A percentile compares a stretch with the other conserved stretches of the same genome.
Evolutionary conservation across 1,140 invertebrate genomes (phyloP).

Genomic region (Polypedilum pembai): DNA sequence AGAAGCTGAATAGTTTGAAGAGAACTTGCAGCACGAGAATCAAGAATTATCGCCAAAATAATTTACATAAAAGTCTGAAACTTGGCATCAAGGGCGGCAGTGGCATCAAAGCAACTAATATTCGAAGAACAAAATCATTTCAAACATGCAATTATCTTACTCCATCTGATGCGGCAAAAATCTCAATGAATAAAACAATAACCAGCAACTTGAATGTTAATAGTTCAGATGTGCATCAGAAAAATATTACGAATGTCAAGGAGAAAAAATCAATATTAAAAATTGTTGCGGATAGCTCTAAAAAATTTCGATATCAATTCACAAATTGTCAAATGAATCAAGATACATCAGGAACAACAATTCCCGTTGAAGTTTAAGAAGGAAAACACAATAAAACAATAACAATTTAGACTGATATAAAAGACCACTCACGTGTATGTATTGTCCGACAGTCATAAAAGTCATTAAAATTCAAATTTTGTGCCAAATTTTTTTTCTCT

Average conservation of each 20-base stretch:
- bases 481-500: constrained; percentile 21
- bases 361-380: neutral
- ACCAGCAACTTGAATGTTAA: neutral
- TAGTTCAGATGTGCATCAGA: neutral
- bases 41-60: constrained; percentile 32
- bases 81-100: constrained; percentile 39
- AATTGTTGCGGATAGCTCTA: neutral
- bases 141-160: constrained; percentile 39
- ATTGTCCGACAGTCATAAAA: neutral
- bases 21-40: constrained; percentile 30
- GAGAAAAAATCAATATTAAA: constrained; percentile 13
- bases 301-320: constrained; percentile 20
- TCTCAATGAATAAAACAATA: neutral
- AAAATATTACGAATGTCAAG: neutral
- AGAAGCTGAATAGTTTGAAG: constrained; percentile 38
- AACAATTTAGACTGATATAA: neutral
- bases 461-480: constrained; percentile 26
- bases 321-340: constrained; percentile 13
- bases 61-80: neutral
- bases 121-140: constrained; percentile 36
- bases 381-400: neutral
- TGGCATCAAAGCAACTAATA: constrained; percentile 32
- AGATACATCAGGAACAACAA: neutral
- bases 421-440: neutral
- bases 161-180: constrained; percentile 32